Evolutionary conservation across 2,113 vertebrate genomes (phyloP).

Genomic region (Turdus rufiventris): DNA sequence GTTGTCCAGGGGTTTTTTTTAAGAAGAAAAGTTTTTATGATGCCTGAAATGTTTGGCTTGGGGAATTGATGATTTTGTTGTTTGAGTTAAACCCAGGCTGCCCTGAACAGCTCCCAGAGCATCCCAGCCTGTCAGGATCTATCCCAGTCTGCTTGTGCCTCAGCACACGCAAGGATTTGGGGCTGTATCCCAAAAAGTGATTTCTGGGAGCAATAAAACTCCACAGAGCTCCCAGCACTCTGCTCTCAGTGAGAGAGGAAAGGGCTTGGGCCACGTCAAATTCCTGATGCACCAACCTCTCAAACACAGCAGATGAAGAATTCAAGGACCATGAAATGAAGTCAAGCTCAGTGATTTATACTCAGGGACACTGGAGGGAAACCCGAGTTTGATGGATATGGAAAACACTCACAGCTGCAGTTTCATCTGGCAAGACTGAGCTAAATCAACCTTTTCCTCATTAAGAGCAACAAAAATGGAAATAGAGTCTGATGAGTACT

Average conservation of each 20-base stretch:
- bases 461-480: neutral
- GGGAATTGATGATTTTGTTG: neutral
- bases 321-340: neutral
- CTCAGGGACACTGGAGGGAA: constrained; percentile 1
- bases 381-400: neutral
- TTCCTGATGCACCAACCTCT: neutral
- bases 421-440: neutral
- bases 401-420: neutral
- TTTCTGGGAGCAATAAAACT: neutral
- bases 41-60: neutral
- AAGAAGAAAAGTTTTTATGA: neutral
- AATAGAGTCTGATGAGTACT: neutral
- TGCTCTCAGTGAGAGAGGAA: neutral
- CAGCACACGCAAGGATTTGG: neutral
- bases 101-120: neutral
- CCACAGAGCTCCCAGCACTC: neutral
- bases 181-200: neutral
- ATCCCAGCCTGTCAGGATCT: neutral
- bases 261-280: neutral
- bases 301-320: neutral
- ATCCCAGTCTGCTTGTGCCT: neutral
- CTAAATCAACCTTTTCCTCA: neutral
- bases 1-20: fast-evolving
- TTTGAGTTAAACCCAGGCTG: neutral
- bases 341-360: neutral